Evolutionary conservation across 2,113 vertebrate species (phyloP), one percentile per base, ranked within the genome.

Genomic region (Rafetus swinhoei): DNA sequence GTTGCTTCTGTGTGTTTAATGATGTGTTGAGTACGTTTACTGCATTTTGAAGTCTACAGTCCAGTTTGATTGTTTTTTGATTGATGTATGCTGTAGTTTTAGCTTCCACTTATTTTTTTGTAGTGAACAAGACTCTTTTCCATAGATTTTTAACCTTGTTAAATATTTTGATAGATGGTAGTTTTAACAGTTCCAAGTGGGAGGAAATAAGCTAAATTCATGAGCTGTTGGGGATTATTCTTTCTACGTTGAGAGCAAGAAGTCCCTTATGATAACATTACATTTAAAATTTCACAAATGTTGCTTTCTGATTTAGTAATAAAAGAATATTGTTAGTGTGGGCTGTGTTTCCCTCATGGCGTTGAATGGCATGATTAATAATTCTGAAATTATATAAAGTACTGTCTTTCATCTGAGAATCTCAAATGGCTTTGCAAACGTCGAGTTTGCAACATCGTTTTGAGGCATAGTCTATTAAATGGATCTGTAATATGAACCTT

Each of bases 281-380:
- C 81, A n/a, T 35, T 94, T 72, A 93, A 90, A 95, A 93, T 86
- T 80, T 81, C 54, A 86, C 39, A 86, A 59, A 59, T 53, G 29
- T 45, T 86, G 85, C 29, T 24, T 94, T 92, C 82, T 94, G 90
- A 93, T 90, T 94, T 94, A 93, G 95, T 88, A 92, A 96, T 24
- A 56, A 11, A 95, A 90, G 39, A 93, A 89, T 95, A 93, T 86
- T 92, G 27, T 82, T 95, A 90, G 84, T 92, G 60, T 77, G 39
- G 69, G 6, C 15, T 76, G 80, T n/a, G 11, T 72, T 72, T 96
- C 89, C 80, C 89, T 16, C 18, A 76, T 76, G 88, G 91, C 85
- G 45, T 1, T 0, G 95, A 88, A 16, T 88, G 15, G 1, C 2
- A 50, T 92, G 87, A 92, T 95, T 93, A 94, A 90, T 90, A 88